These are phyloP conservation scores for Coptodon bakossiorum DNA, from an alignment of 2,113 vertebrate genomes.

Conservation along the genomic window DNA sequence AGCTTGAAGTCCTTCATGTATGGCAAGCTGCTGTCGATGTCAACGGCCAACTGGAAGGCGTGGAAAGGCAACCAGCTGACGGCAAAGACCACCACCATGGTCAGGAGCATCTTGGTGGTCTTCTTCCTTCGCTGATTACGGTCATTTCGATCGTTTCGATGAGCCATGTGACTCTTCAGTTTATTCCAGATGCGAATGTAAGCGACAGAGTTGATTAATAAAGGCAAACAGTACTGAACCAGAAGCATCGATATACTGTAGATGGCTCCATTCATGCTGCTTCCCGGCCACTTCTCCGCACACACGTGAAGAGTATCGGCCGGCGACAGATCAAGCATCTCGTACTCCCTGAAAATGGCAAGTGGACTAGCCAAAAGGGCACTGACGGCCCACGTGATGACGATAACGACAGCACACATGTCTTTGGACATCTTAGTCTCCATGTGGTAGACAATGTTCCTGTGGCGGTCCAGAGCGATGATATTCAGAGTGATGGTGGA, in stretches of 20 bases:
- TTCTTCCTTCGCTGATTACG: slow-evolving; percentile 80
- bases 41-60: slow-evolving; percentile 86
- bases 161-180: slow-evolving; percentile 78
- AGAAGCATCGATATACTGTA: slow-evolving; percentile 88
- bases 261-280: slow-evolving; percentile 77
- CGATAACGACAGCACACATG: slow-evolving; percentile 83
- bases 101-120: slow-evolving; percentile 92
- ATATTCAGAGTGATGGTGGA: slow-evolving; percentile 90
- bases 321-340: slow-evolving; percentile 74
- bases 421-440: slow-evolving; percentile 88
- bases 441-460: slow-evolving; percentile 86
- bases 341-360: slow-evolving; percentile 91
- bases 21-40: slow-evolving; percentile 82
- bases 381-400: slow-evolving; percentile 82
- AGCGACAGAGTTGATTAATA: slow-evolving; percentile 83
- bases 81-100: slow-evolving; percentile 87
- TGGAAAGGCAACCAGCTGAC: slow-evolving; percentile 92
- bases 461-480: slow-evolving; percentile 90
- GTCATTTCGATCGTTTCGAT: slow-evolving; percentile 67
- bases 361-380: slow-evolving; percentile 87
- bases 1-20: slow-evolving; percentile 87
- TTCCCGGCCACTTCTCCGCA: slow-evolving; percentile 84
- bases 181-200: slow-evolving; percentile 88
- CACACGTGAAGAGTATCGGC: slow-evolving; percentile 83
- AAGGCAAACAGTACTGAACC: slow-evolving; percentile 83